Conservation (phyloP, 2,797 vertebrate species). For the Glyptemys insculpta region DNA sequence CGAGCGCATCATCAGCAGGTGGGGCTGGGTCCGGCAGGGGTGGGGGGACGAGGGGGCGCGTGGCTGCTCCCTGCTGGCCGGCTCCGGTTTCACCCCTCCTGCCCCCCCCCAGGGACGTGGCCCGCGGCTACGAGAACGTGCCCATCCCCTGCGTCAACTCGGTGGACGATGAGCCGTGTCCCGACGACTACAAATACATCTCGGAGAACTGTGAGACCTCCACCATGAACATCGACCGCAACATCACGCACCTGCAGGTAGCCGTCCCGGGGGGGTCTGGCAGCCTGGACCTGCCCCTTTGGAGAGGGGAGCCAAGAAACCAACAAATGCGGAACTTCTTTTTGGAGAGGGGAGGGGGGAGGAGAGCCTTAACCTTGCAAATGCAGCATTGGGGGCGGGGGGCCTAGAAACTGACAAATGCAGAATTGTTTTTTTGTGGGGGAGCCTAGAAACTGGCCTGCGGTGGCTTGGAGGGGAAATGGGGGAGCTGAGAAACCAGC, state of each 20-base stretch:
- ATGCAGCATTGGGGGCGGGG: too few relatives aligned
- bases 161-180: conserved; percentile 91
- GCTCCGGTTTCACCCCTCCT: too few relatives aligned
- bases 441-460: too few relatives aligned
- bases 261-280: too few relatives aligned
- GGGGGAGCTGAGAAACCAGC: neutral
- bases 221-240: conserved; percentile 96
- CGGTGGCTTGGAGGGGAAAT: too few relatives aligned
- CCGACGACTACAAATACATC: conserved; percentile 94
- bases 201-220: conserved; percentile 96
- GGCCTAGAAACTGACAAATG: too few relatives aligned
- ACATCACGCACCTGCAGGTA: conserved; percentile 95
- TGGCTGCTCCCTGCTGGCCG: too few relatives aligned
- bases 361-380: too few relatives aligned
- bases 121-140: conserved; percentile 93
- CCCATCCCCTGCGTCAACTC: conserved; percentile 95
- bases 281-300: neutral
- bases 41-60: rapidly evolving
- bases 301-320: neutral
- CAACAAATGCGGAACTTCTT: neutral
- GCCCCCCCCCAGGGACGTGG: conserved; percentile 85
- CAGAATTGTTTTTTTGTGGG: too few relatives aligned
- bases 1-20: conserved; percentile 93
- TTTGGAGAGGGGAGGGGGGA: too few relatives aligned
- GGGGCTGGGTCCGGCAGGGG: neutral